Evolutionary conservation across 2,797 vertebrate species (phyloP).

Genomic region (Erithacus rubecula): DNA sequence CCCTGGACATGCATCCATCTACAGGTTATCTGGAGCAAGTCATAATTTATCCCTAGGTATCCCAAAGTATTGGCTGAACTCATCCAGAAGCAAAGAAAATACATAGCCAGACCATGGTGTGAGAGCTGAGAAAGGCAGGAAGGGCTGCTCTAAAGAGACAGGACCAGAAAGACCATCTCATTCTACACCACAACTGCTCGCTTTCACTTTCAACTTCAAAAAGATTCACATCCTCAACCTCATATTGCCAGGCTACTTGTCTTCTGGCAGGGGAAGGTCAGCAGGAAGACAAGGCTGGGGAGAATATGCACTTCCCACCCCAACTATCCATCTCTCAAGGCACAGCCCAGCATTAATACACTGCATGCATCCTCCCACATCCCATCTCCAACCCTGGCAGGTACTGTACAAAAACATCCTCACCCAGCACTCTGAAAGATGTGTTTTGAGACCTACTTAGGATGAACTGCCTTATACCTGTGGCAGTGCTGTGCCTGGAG

Average conservation of each 20-base stretch:
- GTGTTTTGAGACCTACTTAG: neutral
- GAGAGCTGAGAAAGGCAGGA: neutral
- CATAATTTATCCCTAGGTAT: neutral
- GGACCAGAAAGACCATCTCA: neutral
- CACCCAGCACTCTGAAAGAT: neutral
- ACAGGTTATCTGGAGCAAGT: conserved; percentile 26
- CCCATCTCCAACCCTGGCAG: neutral
- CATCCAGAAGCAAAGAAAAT: neutral
- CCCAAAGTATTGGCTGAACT: conserved; percentile 10
- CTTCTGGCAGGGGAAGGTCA: neutral
- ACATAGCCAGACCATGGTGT: accelerated
- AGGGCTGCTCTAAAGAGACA: neutral
- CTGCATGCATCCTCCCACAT: neutral
- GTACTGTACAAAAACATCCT: accelerated
- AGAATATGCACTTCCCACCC: neutral
- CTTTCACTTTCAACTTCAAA: neutral
- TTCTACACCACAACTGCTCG: neutral
- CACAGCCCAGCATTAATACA: neutral
- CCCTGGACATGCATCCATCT: neutral
- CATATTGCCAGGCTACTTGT: neutral
- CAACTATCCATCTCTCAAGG: neutral
- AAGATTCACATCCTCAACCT: neutral
- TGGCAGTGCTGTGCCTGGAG: accelerated
- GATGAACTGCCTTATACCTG: neutral
- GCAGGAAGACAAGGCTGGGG: neutral